Base-by-base conservation (phyloP, 2,888 invertebrate genomes). In the Proisotoma minuta region DNA sequence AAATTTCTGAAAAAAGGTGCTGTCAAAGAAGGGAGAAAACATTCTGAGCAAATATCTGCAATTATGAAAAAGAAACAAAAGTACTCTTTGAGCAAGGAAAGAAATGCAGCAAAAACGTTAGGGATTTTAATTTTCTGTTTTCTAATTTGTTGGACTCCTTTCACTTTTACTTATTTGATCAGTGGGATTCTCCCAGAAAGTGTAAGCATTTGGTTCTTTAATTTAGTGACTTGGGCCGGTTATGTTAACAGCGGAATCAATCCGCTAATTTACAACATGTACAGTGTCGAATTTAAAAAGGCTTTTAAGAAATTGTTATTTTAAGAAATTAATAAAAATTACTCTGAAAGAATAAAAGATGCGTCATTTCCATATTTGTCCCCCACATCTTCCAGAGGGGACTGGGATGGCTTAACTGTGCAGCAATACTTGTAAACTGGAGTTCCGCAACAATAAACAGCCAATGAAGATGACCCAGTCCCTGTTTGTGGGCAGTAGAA, bases 201-300 rank as follows among this genome's bases (percentile, higher is more conserved):
- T 10, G 57, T 66, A 12, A 29, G 54, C 1, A 18, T 50, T 15
- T 24, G 40, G 23, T 20, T 91, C 67, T 87, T 87, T 68, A 89
- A 91, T 78, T 89, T 93, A 77, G 90, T 96, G 75, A 92, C 93
- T 56, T 95, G 95, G 94, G 83, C 95, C 67, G 95, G 95, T 5
- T 93, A 93, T 77, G 84, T 92, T 59, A 93, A 93, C 78, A 93
- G 92, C 24, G 89, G 89, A 8, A 81, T 95, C 20, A 96, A 95
- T 79, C 95, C 95, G 1, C 84, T 95, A 72, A 96, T 95, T 75
- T 96, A 95, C 78, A 95, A 95, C 1, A 91, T 94, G 76, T 95
- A 94, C 78, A 95, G 95, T 79, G 84, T 91, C 79, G 95, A 96
- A 77, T 95, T 94, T 78, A 82, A 94, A 68, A 83, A 58, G 28